Base-by-base conservation (phyloP, 2,888 invertebrate genomes). In the Periphyllus acericola region DNA sequence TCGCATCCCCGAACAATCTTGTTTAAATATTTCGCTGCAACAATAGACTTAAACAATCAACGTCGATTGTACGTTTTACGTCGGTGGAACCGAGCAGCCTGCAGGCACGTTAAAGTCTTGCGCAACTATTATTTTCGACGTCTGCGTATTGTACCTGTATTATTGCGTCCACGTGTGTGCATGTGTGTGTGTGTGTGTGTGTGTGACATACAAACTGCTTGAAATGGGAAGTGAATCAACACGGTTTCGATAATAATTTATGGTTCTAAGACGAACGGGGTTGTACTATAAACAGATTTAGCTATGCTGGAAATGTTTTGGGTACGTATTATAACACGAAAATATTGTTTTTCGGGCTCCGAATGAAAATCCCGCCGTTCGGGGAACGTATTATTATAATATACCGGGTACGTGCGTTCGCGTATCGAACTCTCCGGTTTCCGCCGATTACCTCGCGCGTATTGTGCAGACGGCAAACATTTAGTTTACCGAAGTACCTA, bases 11-110 rank as follows among this genome's bases (percentile, higher is more conserved):
- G 21, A 68, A 76, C 68, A 76, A 68, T 78, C 32, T 78, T 78
- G 84, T 78, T 78, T 85, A 78, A 85, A 85, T 78, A 85, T 85
- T 85, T 52, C 34, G 34, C n/a, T n/a, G 32, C 21, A 29, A 84
- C 68, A 84, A 78, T 78, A 25, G 84, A 46, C 46, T 25, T 78
- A n/a, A 68, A 78, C 46, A 78, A 68, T 85, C 32, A 78, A 85
- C 46, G 68, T 34, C 32, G 76, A 85, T 78, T 85, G 84, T 78
- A 68, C 46, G n/a, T 68, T 78, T 78, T 68, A 46, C 25, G 46
- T n/a, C 3, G 8, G 32, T 5, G 32, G 66, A 4, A 32, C 60
- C 3, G 4, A 25, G 25, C 66, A 0, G n/a, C n/a, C n/a, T 11
- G 34, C 46, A 46, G 60, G 60, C 36, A 6, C 5, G 60, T 29